A percentile compares a stretch with the other conserved stretches of the same genome.
phyloP scores from a whole-genome alignment of 2,888 invertebrate genomes.

The Noctuana brunneofusca region DNA sequence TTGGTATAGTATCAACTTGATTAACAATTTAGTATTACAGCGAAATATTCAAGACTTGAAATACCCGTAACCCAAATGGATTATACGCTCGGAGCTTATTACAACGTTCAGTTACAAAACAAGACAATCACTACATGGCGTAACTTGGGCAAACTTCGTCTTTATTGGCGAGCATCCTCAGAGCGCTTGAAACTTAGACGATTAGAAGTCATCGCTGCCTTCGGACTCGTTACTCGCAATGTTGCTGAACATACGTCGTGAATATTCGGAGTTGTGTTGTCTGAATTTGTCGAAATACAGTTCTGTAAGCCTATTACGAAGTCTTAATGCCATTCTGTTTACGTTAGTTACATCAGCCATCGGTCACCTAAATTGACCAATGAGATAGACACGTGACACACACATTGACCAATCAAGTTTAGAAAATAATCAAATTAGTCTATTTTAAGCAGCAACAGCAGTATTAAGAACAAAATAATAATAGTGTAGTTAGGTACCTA shows the following conservation, averaged over 20 bases:
- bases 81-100: neutral
- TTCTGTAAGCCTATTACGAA: too few relatives aligned
- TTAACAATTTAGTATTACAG: neutral
- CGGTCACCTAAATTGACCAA: too few relatives aligned
- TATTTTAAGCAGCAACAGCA: too few relatives aligned
- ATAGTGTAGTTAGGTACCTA: too few relatives aligned
- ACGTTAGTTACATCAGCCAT: too few relatives aligned
- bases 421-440: too few relatives aligned
- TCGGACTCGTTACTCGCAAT: slow-evolving; percentile 22
- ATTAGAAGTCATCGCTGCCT: slow-evolving; percentile 30
- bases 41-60: neutral
- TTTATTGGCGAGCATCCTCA: slow-evolving; percentile 24
- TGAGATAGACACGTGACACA: too few relatives aligned
- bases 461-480: too few relatives aligned
- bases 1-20: neutral
- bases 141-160: slow-evolving; percentile 22
- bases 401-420: too few relatives aligned
- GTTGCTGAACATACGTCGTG: slow-evolving; percentile 15
- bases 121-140: neutral
- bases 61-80: slow-evolving; percentile 4
- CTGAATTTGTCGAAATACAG: too few relatives aligned
- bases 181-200: slow-evolving; percentile 29
- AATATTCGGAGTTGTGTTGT: slow-evolving; percentile 1
- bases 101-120: slow-evolving; percentile 6
- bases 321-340: too few relatives aligned